These are phyloP conservation scores for Acestrorhynchus altus DNA, from an alignment of 2,797 vertebrate species.

Conservation along the genomic window DNA sequence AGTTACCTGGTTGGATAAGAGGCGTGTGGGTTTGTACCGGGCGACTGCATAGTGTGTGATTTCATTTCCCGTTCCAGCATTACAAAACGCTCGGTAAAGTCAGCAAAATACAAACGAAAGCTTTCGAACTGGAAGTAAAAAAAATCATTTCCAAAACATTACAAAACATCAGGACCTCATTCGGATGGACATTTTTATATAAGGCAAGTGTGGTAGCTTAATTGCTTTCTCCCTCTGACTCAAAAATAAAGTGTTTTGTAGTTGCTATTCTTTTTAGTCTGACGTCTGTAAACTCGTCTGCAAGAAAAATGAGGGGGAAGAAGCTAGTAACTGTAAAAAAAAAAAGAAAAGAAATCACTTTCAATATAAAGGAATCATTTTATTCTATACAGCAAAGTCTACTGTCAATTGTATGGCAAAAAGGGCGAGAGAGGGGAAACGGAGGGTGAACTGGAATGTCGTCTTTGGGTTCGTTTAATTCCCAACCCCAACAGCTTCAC, in stretches of 20 bases:
- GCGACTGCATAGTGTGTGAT: slow-evolving; percentile 15
- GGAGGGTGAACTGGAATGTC: neutral
- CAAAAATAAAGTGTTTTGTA: neutral
- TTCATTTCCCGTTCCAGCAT: slow-evolving; percentile 22
- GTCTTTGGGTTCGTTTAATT: no score
- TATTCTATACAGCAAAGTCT: no score
- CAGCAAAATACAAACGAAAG: neutral
- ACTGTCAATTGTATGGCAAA: neutral
- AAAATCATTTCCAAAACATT: slow-evolving; percentile 26
- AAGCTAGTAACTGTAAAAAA: neutral
- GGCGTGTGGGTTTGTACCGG: slow-evolving; percentile 5
- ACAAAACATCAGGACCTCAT: slow-evolving; percentile 4
- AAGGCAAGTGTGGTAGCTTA: slow-evolving; percentile 9
- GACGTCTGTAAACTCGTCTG: neutral
- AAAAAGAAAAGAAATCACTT: no score
- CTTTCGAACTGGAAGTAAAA: slow-evolving; percentile 15
- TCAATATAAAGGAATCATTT: no score
- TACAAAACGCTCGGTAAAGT: neutral
- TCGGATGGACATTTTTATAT: neutral
- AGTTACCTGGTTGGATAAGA: slow-evolving; percentile 2
- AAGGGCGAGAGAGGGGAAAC: neutral
- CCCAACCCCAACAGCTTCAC: neutral
- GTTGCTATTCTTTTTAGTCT: neutral
- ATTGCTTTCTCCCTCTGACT: neutral
- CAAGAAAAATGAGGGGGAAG: neutral